Conservation (phyloP, 1,140 invertebrate genomes). For the Dendroctonus valens region DNA sequence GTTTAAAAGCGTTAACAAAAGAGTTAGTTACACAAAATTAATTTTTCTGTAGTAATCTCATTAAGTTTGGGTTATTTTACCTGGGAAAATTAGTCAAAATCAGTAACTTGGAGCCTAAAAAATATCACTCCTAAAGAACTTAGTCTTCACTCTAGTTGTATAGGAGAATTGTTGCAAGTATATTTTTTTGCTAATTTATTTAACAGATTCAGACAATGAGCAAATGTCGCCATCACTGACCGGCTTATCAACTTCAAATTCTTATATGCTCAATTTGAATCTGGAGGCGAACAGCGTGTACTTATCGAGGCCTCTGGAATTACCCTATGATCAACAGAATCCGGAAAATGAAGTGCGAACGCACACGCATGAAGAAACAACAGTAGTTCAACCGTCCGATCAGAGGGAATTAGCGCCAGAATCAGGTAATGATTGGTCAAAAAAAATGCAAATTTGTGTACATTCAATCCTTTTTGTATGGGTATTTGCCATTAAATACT, state of each 20-base stretch:
- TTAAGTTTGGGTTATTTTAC: too few species aligned
- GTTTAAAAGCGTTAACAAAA: too few species aligned
- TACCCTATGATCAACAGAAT: constrained; percentile 23
- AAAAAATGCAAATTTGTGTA: too few species aligned
- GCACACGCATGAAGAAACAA: constrained; percentile 36
- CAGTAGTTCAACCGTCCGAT: constrained; percentile 43
- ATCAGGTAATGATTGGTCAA: constrained; percentile 38
- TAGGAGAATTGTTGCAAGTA: constrained; percentile 1
- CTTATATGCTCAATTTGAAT: constrained; percentile 67
- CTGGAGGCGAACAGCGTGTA: constrained; percentile 65
- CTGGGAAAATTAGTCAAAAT: too few species aligned
- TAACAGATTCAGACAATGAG: constrained; percentile 59
- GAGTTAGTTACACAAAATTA: too few species aligned
- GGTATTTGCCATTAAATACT: too few species aligned
- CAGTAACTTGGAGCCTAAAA: too few species aligned
- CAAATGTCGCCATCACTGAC: constrained; percentile 46
- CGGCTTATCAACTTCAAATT: constrained; percentile 60
- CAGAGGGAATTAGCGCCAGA: constrained; percentile 48
- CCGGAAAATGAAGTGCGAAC: constrained; percentile 10
- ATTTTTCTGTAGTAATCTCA: too few species aligned
- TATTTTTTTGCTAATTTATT: background rate
- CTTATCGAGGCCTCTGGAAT: constrained; percentile 54
- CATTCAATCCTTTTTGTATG: too few species aligned
- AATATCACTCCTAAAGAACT: too few species aligned
- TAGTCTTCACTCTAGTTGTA: too few species aligned